Evolutionary conservation across 92 coral and sea anemone species (phyloP), one percentile per base, ranked within the genome.

Genomic region (Palythoa grandis): DNA sequence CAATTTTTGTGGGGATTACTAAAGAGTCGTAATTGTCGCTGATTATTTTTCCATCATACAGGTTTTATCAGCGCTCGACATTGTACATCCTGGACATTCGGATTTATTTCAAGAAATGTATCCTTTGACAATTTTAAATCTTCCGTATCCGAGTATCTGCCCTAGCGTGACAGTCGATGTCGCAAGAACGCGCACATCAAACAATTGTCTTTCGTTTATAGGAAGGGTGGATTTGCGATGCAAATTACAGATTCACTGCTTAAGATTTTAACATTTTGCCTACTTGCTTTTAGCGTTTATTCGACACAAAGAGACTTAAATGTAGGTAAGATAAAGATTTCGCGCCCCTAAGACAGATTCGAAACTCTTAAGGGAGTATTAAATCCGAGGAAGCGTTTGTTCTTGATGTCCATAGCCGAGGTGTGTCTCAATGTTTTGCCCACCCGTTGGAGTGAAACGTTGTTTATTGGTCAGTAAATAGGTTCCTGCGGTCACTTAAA

Each of bases 101-200:
- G 99, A 97, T 87, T 91, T 93, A 74, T 97, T 97, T 85, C 98
- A 97, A 85, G 99, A 97, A 87, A 97, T 97, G 99, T 97, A 97
- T 97, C 99, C 98, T 95, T 95, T 86, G 82, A 43, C 3, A 7
- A 80, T 65, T 80, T 65, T 48, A 1, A 17, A 65, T 61, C 61
- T 47, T 40, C 12, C 66, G 85, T 80, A 53, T 11, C 40, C 8
- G n/a, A 39, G 15, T 65, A 80, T 80, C 47, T 40, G 60, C 39
- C 57, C 74, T 80, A 80, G 85, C 85, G 85, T 80, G 85, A 80
- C 85, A 80, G 74, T 24, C 7, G 48, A 39, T 66, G 85, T 80
- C 65, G 85, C 85, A 80, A 61, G 71, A 61, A 80, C 48, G 72
- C 53, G 43, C 70, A 79, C 84, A 80, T 63, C 74, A 80, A 80